Evolutionary conservation across 2,113 vertebrate species (phyloP).

Genomic region (Charina bottae): DNA sequence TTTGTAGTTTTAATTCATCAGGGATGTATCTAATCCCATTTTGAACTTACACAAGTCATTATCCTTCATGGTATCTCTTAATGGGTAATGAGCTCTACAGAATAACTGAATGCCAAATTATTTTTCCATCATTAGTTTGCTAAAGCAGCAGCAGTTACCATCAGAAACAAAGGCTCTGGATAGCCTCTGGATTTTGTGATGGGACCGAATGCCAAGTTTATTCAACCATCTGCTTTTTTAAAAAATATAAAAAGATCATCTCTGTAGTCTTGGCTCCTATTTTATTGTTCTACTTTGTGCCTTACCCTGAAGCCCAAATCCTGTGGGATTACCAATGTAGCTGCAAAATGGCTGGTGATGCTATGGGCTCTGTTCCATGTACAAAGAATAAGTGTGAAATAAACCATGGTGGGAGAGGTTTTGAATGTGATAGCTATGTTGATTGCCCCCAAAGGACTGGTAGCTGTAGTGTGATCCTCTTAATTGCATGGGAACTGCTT

Average conservation of each 20-base stretch:
- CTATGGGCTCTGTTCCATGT: background rate
- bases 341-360: background rate
- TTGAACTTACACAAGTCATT: background rate
- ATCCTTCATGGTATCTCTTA: background rate
- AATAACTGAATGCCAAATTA: background rate
- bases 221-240: slow-evolving; percentile 17
- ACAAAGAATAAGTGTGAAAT: background rate
- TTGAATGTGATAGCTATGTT: background rate
- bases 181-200: slow-evolving; percentile 14
- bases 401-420: background rate
- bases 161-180: slow-evolving; percentile 11
- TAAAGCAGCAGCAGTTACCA: background rate
- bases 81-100: background rate
- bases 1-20: background rate
- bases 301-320: slow-evolving; percentile 5
- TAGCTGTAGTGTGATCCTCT: background rate
- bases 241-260: background rate
- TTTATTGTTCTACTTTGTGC: slow-evolving; percentile 1
- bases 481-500: background rate
- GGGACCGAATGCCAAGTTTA: slow-evolving; percentile 5
- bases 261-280: slow-evolving; percentile 12
- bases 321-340: background rate
- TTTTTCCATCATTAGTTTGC: background rate
- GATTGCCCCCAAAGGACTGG: background rate
- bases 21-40: background rate